Evolutionary conservation across 2,113 vertebrate species (phyloP), one percentile per base, ranked within the genome.

Genomic region (Capra hircus): DNA sequence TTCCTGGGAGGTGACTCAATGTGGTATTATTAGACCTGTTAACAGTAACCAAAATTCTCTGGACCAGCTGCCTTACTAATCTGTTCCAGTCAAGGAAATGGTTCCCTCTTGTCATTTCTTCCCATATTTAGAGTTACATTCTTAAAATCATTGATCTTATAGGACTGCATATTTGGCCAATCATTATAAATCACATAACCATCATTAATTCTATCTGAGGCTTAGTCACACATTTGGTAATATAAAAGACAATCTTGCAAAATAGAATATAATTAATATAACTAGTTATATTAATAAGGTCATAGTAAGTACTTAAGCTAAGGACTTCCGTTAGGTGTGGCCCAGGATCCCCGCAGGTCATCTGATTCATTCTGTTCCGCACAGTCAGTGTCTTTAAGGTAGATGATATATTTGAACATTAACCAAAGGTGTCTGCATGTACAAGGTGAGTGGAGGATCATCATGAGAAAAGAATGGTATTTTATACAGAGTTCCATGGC

Each of bases 321-420:
- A 83, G 50, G 21, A 27, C 50, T 83, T 55, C 81, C 6, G 0
- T 55, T 55, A 55, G 48, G 6, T 82, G 48, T n/a, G 30, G 30
- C 30, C 3, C 10, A 14, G 21, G n/a, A 14, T 9, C 19, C 8
- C 21, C 0, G 0, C 81, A 25, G 52, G 33, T 15, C 21, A 36
- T 83, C 52, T 36, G 50, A 36, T 52, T 7, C 33, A 15, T 4
- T 82, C 48, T 82, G 48, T 52, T 52, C 30, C 0, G 3, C 48
- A 52, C 11, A 23, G 17, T 55, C 21, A n/a, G 12, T 53, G 21
- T 52, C 33, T 83, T 55, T 83, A 83, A 83, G 21, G 81, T n/a
- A 36, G 25, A 55, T 36, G 19, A 83, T 55, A 55, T 15, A 36
- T 36, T 83, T 21, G 50, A 55, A 36, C 7, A 13, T n/a, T 55